These are phyloP conservation scores for Eudorcas thomsonii DNA, from an alignment of 2,113 vertebrate species.

Conservation along the genomic window DNA sequence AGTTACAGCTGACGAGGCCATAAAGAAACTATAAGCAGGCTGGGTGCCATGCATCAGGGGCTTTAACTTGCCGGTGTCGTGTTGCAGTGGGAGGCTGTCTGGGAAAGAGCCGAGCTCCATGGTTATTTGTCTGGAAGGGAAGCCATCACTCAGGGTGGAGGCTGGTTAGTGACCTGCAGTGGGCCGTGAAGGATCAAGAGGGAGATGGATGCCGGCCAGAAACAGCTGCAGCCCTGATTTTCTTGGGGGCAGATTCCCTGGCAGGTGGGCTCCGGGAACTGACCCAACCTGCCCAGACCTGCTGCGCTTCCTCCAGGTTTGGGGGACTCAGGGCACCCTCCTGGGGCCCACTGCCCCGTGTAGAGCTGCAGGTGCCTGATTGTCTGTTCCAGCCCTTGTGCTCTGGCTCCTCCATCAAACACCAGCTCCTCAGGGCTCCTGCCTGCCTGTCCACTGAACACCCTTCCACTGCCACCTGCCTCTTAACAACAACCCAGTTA, in stretches of 20 bases:
- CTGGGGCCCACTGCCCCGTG: rapidly evolving
- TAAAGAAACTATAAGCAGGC: background rate
- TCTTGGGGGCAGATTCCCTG: background rate
- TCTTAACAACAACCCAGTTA: rapidly evolving
- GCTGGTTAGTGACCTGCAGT: background rate
- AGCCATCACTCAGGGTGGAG: background rate
- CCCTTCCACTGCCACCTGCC: rapidly evolving
- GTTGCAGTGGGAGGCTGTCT: background rate
- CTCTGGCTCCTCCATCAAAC: rapidly evolving
- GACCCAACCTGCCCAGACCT: rapidly evolving
- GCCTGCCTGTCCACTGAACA: background rate
- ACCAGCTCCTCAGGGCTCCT: background rate
- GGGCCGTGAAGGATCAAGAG: background rate
- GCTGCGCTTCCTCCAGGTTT: too few species aligned
- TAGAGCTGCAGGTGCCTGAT: rapidly evolving
- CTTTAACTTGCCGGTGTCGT: background rate
- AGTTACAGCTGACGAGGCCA: background rate
- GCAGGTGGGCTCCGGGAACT: background rate
- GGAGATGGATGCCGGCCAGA: rapidly evolving
- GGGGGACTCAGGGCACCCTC: rapidly evolving
- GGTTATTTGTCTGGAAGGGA: background rate
- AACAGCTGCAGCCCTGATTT: rapidly evolving
- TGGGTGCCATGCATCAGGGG: background rate
- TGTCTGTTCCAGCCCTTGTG: rapidly evolving
- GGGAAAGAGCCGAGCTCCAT: background rate